Evolutionary conservation across 2,113 vertebrate genomes (phyloP).

Genomic region (Ailuropoda melanoleuca): DNA sequence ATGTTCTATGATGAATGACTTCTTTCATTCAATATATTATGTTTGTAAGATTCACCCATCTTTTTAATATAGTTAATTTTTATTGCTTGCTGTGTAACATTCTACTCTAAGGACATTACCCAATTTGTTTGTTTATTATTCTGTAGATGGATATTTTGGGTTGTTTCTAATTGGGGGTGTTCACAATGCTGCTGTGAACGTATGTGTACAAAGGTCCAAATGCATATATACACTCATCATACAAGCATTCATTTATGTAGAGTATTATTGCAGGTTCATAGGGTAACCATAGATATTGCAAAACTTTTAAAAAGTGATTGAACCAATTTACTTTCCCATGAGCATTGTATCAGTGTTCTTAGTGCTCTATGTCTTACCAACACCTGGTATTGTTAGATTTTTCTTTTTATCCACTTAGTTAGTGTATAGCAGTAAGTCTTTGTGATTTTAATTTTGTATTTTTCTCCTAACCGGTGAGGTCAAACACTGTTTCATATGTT

Average conservation of each 20-base stretch:
- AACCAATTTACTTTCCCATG: background rate
- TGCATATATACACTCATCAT: background rate
- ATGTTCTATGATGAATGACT: background rate
- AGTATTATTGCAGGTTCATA: background rate
- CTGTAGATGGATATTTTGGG: background rate
- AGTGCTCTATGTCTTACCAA: background rate
- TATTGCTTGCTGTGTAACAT: background rate
- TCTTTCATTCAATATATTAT: background rate
- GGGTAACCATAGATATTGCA: background rate
- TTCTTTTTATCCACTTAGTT: background rate
- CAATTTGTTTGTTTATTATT: background rate
- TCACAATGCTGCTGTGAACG: background rate
- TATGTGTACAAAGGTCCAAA: background rate
- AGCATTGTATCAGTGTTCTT: background rate
- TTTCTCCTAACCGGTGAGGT: background rate
- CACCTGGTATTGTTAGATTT: background rate
- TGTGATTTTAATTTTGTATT: slow-evolving; percentile 33
- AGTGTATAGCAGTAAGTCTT: background rate
- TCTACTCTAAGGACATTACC: background rate
- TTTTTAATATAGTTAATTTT: background rate
- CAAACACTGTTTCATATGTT: background rate
- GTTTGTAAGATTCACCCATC: background rate
- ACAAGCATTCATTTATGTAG: background rate
- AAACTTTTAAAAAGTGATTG: background rate
- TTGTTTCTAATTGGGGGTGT: background rate